Evolutionary conservation across 2,888 invertebrate species (phyloP), one percentile per base, ranked within the genome.

Genomic region (Galerucella calmariensis): DNA sequence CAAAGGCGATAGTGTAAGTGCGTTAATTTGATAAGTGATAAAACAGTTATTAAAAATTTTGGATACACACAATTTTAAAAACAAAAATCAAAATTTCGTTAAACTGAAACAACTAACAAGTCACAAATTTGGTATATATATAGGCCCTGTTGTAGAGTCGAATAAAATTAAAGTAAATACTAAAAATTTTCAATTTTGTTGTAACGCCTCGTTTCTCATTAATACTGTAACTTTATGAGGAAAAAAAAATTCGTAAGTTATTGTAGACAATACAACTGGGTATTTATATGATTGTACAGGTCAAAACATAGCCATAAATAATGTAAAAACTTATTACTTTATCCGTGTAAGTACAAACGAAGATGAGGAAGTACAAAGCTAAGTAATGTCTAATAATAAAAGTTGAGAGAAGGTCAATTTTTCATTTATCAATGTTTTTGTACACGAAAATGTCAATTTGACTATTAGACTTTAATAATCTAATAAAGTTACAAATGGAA

Each of bases 1-100:
- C 27, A 27, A 27, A 27, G 4, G 2, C 27, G 27, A 27, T 27
- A 27, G 27, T 27, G 6, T 35, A 35, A 8, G 8, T 8, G 35
- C 6, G 35, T 35, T 35, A 48, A 56, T 20, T 56, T 56, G 20
- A 56, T 56, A 20, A 56, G 56, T 20, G 56, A 56, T 56, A 20
- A 56, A 56, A 56, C 20, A 56, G 20, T 56, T n/a, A 56, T 56
- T 16, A 16, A 6, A 56, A 56, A 53, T 56, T 56, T 20, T 20
- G 1, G 20, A 16, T 56, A 56, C 56, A 56, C 56, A 56, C 56
- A 56, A 56, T 56, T 56, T 56, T 20, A 56, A 56, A 56, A 56
- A 56, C 56, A 20, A 56, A 35, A 56, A 56, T 16, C 10, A 16
- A 56, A 56, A 56, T 56, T 4, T 20, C 9, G 56, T 56, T 56